These are phyloP conservation scores for Loris lydekkerianus DNA, from an alignment of 2,797 vertebrate genomes.

Conservation along the genomic window DNA sequence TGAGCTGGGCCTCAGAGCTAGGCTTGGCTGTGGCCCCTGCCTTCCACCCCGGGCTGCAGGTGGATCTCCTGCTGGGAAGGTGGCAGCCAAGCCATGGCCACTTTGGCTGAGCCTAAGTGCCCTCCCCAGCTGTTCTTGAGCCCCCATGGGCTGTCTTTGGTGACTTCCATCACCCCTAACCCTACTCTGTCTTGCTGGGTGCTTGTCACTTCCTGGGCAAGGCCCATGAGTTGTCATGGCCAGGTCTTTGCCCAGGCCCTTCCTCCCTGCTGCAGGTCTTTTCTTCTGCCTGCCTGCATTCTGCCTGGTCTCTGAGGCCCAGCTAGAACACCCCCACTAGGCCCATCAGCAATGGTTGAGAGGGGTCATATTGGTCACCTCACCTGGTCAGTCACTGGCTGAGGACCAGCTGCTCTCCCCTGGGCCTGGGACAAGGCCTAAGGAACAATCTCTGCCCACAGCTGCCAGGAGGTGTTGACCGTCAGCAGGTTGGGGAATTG, in stretches of 20 bases:
- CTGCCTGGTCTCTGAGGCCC: too few species aligned
- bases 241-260: not conserved
- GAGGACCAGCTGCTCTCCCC: not conserved
- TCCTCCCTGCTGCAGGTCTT: rapidly evolving
- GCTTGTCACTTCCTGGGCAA: rapidly evolving
- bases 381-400: rapidly evolving
- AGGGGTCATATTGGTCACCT: not conserved
- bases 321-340: rapidly evolving
- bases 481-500: rapidly evolving
- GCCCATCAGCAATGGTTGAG: rapidly evolving
- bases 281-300: rapidly evolving
- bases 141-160: not conserved
- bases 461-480: rapidly evolving
- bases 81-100: rapidly evolving
- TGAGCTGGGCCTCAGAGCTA: not conserved
- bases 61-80: not conserved
- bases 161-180: rapidly evolving
- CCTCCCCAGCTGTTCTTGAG: not conserved
- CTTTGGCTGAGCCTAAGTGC: not conserved
- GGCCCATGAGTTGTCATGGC: rapidly evolving
- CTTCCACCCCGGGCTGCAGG: not conserved
- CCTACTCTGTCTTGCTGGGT: too few species aligned
- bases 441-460: rapidly evolving
- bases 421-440: rapidly evolving
- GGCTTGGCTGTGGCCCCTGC: not conserved